Evolutionary conservation across 2,888 invertebrate genomes (phyloP), one percentile per base, ranked within the genome.

Genomic region (Volucella inanis): DNA sequence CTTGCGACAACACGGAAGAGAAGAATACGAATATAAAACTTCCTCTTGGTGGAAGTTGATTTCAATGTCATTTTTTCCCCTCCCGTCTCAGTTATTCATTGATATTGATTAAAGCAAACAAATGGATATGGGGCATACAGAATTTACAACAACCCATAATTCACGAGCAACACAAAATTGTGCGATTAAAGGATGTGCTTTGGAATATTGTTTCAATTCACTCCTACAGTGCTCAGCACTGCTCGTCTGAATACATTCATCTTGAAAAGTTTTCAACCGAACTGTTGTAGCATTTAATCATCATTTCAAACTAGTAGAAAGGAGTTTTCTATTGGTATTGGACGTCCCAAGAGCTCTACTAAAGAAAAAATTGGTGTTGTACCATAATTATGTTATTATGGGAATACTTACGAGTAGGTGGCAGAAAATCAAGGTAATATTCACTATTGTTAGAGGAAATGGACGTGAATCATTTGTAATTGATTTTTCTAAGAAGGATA

Each of bases 211-310:
- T 41, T 50, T 31, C 31, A 6, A 4, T 6, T 31, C 6, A 22
- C 6, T 43, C 41, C 41, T 43, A 45, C 18, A 43, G 41, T 45
- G 41, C 15, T 31, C n/a, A 31, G 31, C 8, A 14, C 38, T 49
- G 38, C 41, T 75, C 65, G 59, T 65, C 55, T 57, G 18, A 65
- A 75, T 50, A 41, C 65, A 65, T 75, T 31, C 39, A 65, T 65
- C 57, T 41, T 41, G 15, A 49, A 49, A 75, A 65, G 75, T 65
- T 57, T 11, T 45, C 45, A 10, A 52, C 45, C 15, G 45, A 9
- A 67, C 52, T 55, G 4, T 47, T 31, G 52, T 54, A 47, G 68
- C 54, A 77, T 77, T 47, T 62, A 45, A 77, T 61, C 50, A 31
- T 52, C 52, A 61, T 11, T 67, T 54, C 49, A 61, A 31, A 31